Conservation (phyloP, 1,140 invertebrate species). For the Monochamus saltuarius region DNA sequence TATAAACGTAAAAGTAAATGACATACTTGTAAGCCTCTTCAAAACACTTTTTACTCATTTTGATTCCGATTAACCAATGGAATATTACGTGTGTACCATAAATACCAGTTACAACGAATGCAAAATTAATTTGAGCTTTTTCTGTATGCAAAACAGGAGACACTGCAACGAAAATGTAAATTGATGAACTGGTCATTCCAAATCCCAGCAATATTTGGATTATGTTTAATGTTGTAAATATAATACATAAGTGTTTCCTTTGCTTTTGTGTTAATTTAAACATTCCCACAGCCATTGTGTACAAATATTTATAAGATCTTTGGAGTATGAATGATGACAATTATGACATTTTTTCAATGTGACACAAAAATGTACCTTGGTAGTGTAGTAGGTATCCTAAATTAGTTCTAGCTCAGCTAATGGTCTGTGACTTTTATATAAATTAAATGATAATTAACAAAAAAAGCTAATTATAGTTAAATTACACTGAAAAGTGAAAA, state of each 20-base stretch:
- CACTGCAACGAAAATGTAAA: conserved; percentile 41
- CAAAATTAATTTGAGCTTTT: conserved; percentile 46
- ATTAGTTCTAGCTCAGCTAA: no score
- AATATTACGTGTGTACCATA: conserved; percentile 44
- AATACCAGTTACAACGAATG: conserved; percentile 44
- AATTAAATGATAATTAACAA: no score
- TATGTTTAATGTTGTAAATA: conserved; percentile 32
- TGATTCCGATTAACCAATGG: conserved; percentile 45
- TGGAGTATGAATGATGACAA: neutral
- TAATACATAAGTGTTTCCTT: conserved; percentile 22
- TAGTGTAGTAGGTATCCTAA: neutral
- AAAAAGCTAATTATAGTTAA: no score
- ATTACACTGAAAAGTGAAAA: no score
- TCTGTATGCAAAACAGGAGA: conserved; percentile 44
- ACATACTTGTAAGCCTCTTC: conserved; percentile 46
- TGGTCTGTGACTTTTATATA: no score
- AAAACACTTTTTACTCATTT: conserved; percentile 45
- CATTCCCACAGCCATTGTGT: conserved; percentile 19
- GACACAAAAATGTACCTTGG: neutral
- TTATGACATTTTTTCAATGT: conserved; percentile 16
- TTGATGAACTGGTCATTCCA: conserved; percentile 35
- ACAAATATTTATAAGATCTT: conserved; percentile 1
- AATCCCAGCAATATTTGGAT: conserved; percentile 41
- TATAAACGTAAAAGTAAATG: neutral
- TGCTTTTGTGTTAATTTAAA: conserved; percentile 25